Evolutionary conservation across 2,113 vertebrate genomes (phyloP).

Genomic region (Phrynocephalus versicolor): DNA sequence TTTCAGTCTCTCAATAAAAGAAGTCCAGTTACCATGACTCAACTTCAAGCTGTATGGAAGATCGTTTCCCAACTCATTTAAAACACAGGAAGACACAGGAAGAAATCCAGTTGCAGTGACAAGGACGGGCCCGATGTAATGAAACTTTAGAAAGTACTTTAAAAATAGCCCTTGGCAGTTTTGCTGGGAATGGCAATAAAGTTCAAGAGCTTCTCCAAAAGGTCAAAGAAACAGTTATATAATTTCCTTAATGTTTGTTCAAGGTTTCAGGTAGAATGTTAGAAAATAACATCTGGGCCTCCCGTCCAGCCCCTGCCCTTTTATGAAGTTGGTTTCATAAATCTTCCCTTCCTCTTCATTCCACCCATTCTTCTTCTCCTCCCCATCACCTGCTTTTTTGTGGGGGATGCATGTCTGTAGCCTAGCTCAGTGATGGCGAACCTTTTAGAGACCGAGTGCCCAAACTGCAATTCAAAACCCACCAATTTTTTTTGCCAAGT

Average conservation of each 20-base stretch:
- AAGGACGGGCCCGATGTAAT: constrained; percentile 55
- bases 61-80: constrained; percentile 57
- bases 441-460: too few relatives aligned
- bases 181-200: constrained; percentile 56
- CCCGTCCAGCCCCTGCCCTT: constrained; percentile 68
- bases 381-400: background rate
- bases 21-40: too few relatives aligned
- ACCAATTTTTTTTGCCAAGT: too few relatives aligned
- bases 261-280: constrained; percentile 40
- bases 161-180: constrained; percentile 42
- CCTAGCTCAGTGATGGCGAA: too few relatives aligned
- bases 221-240: constrained; percentile 58
- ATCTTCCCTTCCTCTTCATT: constrained; percentile 25
- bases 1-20: too few relatives aligned
- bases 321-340: constrained; percentile 55
- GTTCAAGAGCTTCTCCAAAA: constrained; percentile 56
- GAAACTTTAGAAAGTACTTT: constrained; percentile 48
- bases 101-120: constrained; percentile 60
- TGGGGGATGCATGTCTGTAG: background rate
- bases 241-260: constrained; percentile 54
- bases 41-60: constrained; percentile 44
- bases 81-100: constrained; percentile 47
- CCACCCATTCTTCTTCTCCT: background rate
- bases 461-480: too few relatives aligned
- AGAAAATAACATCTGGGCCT: constrained; percentile 68